phyloP scores from a whole-genome alignment of 2,888 invertebrate genomes.

The Sycophila texana region DNA sequence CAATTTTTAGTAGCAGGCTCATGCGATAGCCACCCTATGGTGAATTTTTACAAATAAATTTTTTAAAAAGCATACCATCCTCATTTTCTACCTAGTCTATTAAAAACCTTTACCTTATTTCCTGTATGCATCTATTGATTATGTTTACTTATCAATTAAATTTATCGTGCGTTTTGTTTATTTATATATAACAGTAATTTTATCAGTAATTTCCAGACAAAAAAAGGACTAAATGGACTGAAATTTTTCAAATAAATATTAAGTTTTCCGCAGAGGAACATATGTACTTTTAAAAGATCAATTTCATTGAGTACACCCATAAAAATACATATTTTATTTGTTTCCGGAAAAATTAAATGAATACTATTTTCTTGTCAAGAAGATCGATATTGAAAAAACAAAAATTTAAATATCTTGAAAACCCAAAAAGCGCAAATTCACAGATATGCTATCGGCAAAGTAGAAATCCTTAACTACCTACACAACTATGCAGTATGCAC shows the following conservation, averaged over 20 bases:
- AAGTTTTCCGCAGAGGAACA: neutral
- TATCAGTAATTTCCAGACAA: too few relatives aligned
- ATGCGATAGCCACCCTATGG: constrained; percentile 64
- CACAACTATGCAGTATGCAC: too few relatives aligned
- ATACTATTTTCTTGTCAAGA: too few relatives aligned
- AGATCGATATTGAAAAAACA: neutral
- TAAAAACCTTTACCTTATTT: neutral
- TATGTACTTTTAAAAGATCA: neutral
- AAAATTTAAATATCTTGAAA: neutral
- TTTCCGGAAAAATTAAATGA: too few relatives aligned
- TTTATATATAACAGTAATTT: too few relatives aligned
- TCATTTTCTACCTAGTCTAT: neutral
- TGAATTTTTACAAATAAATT: constrained; percentile 59
- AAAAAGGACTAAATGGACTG: too few relatives aligned
- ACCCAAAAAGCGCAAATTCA: neutral
- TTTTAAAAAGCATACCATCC: constrained; percentile 29
- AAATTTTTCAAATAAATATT: neutral
- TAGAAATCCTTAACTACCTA: too few relatives aligned
- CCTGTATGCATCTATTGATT: too few relatives aligned
- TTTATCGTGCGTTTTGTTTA: too few relatives aligned
- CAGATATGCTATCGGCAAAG: too few relatives aligned
- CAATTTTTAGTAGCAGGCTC: constrained; percentile 60
- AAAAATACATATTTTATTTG: neutral
- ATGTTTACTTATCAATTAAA: too few relatives aligned
- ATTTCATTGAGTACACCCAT: neutral